A percentile compares a stretch with the other conserved stretches of the same genome.
Conservation (phyloP, 1,140 invertebrate genomes). For the Philotrypesis tridentata region DNA sequence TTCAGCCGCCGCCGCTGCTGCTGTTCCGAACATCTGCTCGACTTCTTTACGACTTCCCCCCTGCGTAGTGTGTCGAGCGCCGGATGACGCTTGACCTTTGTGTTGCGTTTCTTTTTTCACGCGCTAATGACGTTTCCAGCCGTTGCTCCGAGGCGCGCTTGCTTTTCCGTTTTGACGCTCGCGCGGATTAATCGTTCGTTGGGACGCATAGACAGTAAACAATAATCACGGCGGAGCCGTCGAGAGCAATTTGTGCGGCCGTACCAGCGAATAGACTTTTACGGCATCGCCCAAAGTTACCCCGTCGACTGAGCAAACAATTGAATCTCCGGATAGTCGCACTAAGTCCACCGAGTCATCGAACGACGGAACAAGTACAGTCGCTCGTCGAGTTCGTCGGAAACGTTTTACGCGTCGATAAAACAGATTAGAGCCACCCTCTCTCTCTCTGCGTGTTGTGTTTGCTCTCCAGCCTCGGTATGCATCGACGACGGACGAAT, state of each 20-base stretch:
- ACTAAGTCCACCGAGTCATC: not conserved
- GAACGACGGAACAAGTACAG: too few species aligned
- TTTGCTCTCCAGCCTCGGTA: not conserved
- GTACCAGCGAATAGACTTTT: not conserved
- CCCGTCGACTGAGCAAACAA: too few species aligned
- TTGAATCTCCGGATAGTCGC: too few species aligned
- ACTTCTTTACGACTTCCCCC: constrained; percentile 13
- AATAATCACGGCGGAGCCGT: not conserved
- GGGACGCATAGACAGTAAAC: not conserved
- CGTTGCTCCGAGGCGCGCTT: not conserved
- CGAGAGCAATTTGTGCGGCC: not conserved
- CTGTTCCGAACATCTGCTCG: constrained; percentile 40
- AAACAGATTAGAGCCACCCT: constrained; percentile 8
- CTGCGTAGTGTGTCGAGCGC: too few species aligned
- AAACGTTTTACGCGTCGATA: not conserved
- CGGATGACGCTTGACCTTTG: constrained; percentile 15
- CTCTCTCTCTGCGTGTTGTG: too few species aligned
- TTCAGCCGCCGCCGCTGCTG: too few species aligned
- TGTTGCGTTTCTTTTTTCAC: constrained; percentile 17
- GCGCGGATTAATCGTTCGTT: not conserved
- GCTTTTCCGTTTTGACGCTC: not conserved
- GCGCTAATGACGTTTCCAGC: constrained; percentile 5
- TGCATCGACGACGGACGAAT: not conserved
- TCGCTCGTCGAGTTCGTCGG: too few species aligned
- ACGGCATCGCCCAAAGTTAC: not conserved